Base-by-base conservation (phyloP, 2,113 vertebrate genomes). In the Atherinomorus stipes region DNA sequence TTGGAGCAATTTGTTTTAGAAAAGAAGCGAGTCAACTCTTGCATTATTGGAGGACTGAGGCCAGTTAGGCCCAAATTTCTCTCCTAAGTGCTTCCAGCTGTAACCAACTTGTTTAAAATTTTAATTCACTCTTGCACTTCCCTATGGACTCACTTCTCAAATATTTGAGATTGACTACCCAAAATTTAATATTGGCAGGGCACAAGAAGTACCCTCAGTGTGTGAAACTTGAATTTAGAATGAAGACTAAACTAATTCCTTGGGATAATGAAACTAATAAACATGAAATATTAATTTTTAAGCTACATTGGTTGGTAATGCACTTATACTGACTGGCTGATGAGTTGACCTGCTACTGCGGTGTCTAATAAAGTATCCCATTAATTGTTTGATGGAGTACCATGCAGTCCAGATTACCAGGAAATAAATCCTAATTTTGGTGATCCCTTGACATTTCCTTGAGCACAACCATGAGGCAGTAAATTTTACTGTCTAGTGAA, bases 1-100 rank as follows among this genome's bases (percentile, higher is more conserved):
- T 86, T 44, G 22, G 23, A 83, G 89, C 81, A 44, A 72, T 90
- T 90, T 85, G 71, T 78, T 84, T 82, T 85, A 67, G 59, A 75
- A 83, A 68, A 75, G 60, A 68, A 76, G 53, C 25, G 74, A 79
- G 45, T 73, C 37, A 16, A 65, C 63, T 53, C 11, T 38, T 18
- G 51, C 52, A 38, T 80, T 82, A 78, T 60, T 65, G 34, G 53
- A 28, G 44, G 38, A 62, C 53, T 51, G 70, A 81, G 31, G 72
- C 80, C 47, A 64, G 13, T 38, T 57, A 60, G 65, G 85, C 71
- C 58, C 84, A 38, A 73, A 74, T 40, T 74, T 85, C 61, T 53
- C 62, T 15, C 5, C n/a, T 2, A 8, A 1, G 21, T 42, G 37
- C 45, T 54, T 52, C 23, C 23, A 74, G 44, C 12, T 44, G 7